phyloP scores from a whole-genome alignment of 2,888 invertebrate species.

The Ernsta delagoae region DNA sequence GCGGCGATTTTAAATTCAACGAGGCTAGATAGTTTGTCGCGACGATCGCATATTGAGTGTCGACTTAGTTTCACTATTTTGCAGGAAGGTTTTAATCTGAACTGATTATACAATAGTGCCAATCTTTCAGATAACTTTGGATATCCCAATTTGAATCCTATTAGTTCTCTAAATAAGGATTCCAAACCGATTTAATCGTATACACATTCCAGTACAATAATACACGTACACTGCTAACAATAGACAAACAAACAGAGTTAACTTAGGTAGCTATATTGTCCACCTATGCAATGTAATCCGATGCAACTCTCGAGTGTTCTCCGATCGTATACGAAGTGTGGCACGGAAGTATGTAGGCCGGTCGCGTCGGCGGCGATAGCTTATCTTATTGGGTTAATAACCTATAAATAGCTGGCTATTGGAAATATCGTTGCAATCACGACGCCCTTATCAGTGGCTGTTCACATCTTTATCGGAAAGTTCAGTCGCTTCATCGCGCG shows the following conservation, averaged over 20 bases:
- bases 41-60: slow-evolving; percentile 3
- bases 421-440: slow-evolving; percentile 73
- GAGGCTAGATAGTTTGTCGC: slow-evolving; percentile 30
- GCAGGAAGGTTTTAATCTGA: neutral
- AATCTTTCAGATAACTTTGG: neutral
- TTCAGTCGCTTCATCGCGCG: slow-evolving; percentile 2
- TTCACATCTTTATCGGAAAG: slow-evolving; percentile 55
- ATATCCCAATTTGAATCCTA: too few species aligned
- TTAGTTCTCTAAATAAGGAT: too few species aligned
- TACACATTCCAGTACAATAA: too few species aligned
- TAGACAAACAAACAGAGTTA: too few species aligned
- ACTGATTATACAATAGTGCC: neutral
- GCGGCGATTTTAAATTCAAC: slow-evolving; percentile 35
- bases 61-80: neutral
- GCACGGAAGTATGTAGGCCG: slow-evolving; percentile 81
- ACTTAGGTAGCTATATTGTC: too few species aligned
- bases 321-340: slow-evolving; percentile 1
- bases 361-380: slow-evolving; percentile 68
- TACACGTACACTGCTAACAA: too few species aligned
- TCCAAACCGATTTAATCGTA: too few species aligned
- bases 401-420: slow-evolving; percentile 73
- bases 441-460: slow-evolving; percentile 55
- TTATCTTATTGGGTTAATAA: slow-evolving; percentile 82
- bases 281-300: slow-evolving; percentile 8
- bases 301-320: slow-evolving; percentile 32